Base-by-base conservation (phyloP, 1,140 invertebrate genomes). In the Augochlora pura region DNA sequence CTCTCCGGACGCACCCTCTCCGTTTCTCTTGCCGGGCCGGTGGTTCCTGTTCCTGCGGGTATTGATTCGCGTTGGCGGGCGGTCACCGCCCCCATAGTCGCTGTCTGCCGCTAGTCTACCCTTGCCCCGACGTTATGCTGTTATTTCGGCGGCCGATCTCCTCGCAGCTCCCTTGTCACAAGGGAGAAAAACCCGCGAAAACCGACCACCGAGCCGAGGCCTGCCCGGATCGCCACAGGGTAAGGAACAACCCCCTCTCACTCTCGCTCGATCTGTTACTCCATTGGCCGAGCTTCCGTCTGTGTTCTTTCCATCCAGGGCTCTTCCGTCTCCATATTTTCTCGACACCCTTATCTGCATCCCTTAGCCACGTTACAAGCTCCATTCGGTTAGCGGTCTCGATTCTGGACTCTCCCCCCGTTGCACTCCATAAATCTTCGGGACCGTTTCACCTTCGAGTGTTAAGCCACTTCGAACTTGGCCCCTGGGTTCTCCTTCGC, bases 31-130 rank as follows among this genome's bases (percentile, higher is more conserved):
- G 77, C 75, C 76, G 85, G 88, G 87, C 88, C 87, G 89, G 89
- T 88, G 91, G 90, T 91, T 92, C 91, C 91, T 93, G 91, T 92
- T 93, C 91, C 92, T 93, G 92, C 92, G 92, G 92, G 92, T 93
- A 93, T 93, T 93, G 92, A 93, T 93, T 93, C 91, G 91, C 91
- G 92, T 92, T 90, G 91, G 91, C 89, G 92, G 90, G 89, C 92
- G 92, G 91, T 93, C 91, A 91, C 92, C 91, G 91, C 92, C 92
- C 91, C 92, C 92, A 88, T 89, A 89, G 89, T 87, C 87, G 85
- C 85, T 90, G 92, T 91, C 92, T 92, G 90, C 90, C 89, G 87
- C 81, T 90, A 89, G 92, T 93, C 92, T 93, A 91, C 91, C 90
- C 91, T 88, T 90, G 69, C 82, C 77, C 69, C 73, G 49, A 79